Base-by-base conservation (phyloP, 1,140 invertebrate genomes). In the Luehdorfia chinensis region DNA sequence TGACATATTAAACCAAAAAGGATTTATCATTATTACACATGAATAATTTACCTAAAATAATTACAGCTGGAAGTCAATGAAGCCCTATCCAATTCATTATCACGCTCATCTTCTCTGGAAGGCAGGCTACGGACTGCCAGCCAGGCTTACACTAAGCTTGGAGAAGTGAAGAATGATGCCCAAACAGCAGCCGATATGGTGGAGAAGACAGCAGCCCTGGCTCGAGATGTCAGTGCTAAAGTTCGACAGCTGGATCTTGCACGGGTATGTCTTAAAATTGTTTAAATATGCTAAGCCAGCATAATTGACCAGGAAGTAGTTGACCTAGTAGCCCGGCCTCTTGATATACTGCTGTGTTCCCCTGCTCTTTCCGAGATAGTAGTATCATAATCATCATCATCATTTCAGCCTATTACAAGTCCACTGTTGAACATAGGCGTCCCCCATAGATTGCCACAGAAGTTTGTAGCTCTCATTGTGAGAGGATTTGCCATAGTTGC, bases 201-300 rank as follows among this genome's bases (percentile, higher is more conserved):
- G 28, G 88, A 91, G n/a, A 93, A 93, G 68, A 98, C 97, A 1
- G 96, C 97, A 28, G 90, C 91, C 18, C 87, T 98, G 36, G 97
- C 97, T 1, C 94, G 97, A 71, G 96, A 96, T 87, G 97, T 99
- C 11, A 98, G 96, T 74, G 94, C 94, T 16, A 98, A 99, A 94
- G 97, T 99, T 6, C 90, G 97, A 32, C 93, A 96, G 49, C 84
- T 99, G 13, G 98, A 99, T 88, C 87, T 95, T 33, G 97, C 97
- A 1, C 94, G 98, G 75, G 96, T 97, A 90, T 85, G 87, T 84
- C 7, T 39, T 25, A 27, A 2, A 2, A 2, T 7, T 27, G 9
- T 7, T 7, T n/a, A 27, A 2, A 7, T 2, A 2, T 2, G 9
- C 23, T 27, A 27, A 4, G 19, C 19, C 19, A 3, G n/a, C n/a